Conservation (phyloP, 2,888 invertebrate genomes). For the Didymodactylos carnosus region DNA sequence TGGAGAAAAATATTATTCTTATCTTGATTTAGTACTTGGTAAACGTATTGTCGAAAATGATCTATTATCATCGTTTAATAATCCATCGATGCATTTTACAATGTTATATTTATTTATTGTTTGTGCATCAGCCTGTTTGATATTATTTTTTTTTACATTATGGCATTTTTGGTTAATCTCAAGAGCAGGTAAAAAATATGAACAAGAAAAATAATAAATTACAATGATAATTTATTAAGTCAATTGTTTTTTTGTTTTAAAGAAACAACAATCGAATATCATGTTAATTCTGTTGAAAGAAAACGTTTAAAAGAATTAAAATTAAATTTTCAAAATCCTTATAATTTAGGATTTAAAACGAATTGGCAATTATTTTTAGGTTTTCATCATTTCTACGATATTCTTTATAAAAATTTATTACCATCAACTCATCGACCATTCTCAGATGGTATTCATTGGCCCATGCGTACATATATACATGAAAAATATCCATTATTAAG, state of each 20-base stretch:
- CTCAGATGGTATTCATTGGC: constrained; percentile 64
- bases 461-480: no score
- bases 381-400: constrained; percentile 44
- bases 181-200: no score
- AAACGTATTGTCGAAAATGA: background rate
- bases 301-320: background rate
- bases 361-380: constrained; percentile 82
- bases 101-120: background rate
- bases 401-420: constrained; percentile 37
- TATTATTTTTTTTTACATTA: background rate
- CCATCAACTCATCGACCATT: constrained; percentile 64
- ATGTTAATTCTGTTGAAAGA: background rate
- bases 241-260: no score
- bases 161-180: background rate
- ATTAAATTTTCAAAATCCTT: constrained; percentile 49
- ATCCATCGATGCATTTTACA: background rate
- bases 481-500: no score
- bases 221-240: no score
- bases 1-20: background rate
- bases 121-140: background rate
- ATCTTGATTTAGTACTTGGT: background rate
- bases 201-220: no score
- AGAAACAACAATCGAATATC: background rate
- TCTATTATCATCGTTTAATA: background rate
- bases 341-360: constrained; percentile 60